Evolutionary conservation across 2,888 invertebrate genomes (phyloP).

Genomic region (Philonicus albiceps): DNA sequence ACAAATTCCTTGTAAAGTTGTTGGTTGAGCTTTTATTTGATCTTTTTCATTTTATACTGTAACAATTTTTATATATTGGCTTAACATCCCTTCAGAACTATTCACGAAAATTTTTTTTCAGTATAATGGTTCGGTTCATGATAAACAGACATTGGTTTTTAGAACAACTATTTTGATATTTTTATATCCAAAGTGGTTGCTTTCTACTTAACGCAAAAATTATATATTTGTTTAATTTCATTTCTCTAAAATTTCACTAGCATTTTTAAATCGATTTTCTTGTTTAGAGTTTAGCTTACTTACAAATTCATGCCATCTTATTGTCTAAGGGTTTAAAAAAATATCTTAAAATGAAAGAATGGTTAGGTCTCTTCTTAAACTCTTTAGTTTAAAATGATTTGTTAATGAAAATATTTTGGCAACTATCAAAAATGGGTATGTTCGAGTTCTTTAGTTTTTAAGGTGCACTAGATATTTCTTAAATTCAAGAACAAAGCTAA

Average conservation of each 20-base stretch:
- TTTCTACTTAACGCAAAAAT: not conserved
- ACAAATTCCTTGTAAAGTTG: not conserved
- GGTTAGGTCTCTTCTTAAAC: no score
- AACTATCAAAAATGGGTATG: no score
- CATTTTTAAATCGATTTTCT: constrained; percentile 6
- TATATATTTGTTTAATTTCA: not conserved
- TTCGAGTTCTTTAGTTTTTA: no score
- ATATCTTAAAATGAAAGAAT: no score
- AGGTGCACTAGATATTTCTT: no score
- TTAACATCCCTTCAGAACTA: constrained; percentile 4
- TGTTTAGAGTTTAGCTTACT: no score
- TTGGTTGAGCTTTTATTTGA: not conserved
- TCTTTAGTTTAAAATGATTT: no score
- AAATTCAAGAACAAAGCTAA: no score
- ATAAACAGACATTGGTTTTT: not conserved
- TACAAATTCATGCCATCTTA: no score
- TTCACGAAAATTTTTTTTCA: not conserved
- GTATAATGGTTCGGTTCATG: not conserved
- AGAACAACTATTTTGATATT: not conserved
- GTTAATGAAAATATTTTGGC: no score
- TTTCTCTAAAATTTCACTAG: not conserved
- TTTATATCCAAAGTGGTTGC: not conserved
- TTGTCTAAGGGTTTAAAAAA: no score
- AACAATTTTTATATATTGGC: constrained; percentile 16
- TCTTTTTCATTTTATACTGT: not conserved